Conservation (phyloP, 2,797 vertebrate genomes). For the Ctenopoma multispine region DNA sequence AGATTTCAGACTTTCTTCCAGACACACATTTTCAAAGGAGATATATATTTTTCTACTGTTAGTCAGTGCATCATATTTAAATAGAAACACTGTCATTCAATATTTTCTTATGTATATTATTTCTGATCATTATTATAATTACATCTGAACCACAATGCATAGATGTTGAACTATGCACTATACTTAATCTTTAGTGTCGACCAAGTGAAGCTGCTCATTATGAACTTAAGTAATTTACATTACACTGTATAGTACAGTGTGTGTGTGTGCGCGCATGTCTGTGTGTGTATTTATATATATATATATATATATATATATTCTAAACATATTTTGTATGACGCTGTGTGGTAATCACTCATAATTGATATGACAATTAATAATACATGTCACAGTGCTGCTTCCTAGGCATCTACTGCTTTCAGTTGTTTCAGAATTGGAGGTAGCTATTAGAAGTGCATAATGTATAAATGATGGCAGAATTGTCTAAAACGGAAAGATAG, state of each 20-base stretch:
- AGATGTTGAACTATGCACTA: neutral
- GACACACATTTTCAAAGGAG: conserved; percentile 41
- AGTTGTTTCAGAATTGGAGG: too few relatives aligned
- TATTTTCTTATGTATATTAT: conserved; percentile 9
- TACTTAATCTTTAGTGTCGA: neutral
- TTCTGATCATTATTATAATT: neutral
- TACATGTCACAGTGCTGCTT: too few relatives aligned
- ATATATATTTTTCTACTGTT: conserved; percentile 26
- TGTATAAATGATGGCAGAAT: too few relatives aligned
- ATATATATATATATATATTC: too few relatives aligned
- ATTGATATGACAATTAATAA: too few relatives aligned
- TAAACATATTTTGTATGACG: too few relatives aligned
- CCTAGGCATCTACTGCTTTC: too few relatives aligned
- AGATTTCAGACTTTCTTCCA: conserved; percentile 47
- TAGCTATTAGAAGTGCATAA: too few relatives aligned
- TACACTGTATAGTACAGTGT: too few relatives aligned
- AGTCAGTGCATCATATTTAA: conserved; percentile 13
- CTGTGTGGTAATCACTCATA: too few relatives aligned
- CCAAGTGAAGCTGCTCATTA: neutral
- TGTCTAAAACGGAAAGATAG: conserved; percentile 3
- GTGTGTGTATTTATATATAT: too few relatives aligned
- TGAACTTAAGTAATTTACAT: neutral
- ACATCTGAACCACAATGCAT: conserved; percentile 1
- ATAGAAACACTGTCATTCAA: conserved; percentile 3
- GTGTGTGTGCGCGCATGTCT: too few relatives aligned